Percentiles rank a stretch among this genome's conserved stretches.
Conservation (phyloP, 2,888 invertebrate species). For the Thysanoteuthis rhombus region DNA sequence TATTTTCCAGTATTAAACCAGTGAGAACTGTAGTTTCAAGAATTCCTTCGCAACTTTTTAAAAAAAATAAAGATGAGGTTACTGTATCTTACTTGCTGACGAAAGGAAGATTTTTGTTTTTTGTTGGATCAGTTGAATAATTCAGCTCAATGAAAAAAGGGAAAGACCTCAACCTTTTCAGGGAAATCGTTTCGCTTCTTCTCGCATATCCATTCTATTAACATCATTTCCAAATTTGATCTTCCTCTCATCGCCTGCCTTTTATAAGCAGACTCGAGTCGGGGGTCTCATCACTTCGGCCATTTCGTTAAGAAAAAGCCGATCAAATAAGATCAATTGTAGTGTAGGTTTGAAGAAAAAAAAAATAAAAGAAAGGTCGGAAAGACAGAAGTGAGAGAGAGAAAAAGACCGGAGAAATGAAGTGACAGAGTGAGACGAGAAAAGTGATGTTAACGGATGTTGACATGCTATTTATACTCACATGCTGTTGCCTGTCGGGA, state of each 20-base stretch:
- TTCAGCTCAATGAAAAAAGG: background rate
- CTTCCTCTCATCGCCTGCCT: conserved; percentile 21
- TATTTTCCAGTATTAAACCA: no score
- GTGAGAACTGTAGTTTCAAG: no score
- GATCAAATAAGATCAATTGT: background rate
- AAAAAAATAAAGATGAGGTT: background rate
- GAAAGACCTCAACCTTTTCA: conserved; percentile 1
- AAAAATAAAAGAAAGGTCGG: background rate
- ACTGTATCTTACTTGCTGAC: background rate
- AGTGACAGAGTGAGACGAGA: background rate
- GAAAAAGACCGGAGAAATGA: background rate
- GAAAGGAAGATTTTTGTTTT: background rate
- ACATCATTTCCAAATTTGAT: conserved; percentile 25
- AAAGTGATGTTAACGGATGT: background rate
- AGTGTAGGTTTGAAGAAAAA: background rate
- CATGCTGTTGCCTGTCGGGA: background rate
- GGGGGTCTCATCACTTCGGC: background rate
- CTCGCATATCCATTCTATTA: conserved; percentile 26
- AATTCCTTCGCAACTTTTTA: no score
- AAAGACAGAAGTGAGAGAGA: background rate
- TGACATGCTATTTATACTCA: background rate
- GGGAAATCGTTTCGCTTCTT: background rate
- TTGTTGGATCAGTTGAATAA: background rate
- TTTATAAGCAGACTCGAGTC: background rate
- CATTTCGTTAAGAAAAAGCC: background rate